These are phyloP conservation scores for Achatina immaculata DNA, from an alignment of 1,140 invertebrate species.

Conservation along the genomic window DNA sequence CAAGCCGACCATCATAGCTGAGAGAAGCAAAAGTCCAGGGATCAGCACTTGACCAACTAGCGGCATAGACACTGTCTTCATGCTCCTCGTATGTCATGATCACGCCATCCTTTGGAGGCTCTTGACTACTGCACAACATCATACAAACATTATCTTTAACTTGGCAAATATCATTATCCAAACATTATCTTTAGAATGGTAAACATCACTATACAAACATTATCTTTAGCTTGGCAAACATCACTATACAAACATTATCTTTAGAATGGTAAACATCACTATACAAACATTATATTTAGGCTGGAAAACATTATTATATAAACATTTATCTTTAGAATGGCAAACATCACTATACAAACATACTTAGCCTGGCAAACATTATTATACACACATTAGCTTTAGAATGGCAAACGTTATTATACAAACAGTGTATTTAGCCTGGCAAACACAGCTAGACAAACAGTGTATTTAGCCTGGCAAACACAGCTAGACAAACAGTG, in stretches of 20 bases:
- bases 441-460: no score
- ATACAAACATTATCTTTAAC: conserved; percentile 15
- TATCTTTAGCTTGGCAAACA: background rate
- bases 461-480: no score
- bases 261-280: background rate
- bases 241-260: background rate
- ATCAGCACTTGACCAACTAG: conserved; percentile 96
- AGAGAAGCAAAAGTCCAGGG: conserved; percentile 98
- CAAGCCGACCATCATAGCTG: conserved; percentile 94
- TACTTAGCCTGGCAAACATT: no score
- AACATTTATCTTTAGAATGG: no score
- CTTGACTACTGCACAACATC: conserved; percentile 50
- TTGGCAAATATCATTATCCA: background rate
- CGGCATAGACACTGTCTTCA: conserved; percentile 97
- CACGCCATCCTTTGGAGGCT: conserved; percentile 79
- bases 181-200: conserved; percentile 12
- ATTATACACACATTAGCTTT: no score
- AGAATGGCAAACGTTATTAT: no score
- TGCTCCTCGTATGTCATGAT: conserved; percentile 94
- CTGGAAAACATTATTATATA: no score
- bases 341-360: no score
- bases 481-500: no score
- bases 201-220: background rate
- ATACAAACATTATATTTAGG: background rate
- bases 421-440: no score